Evolutionary conservation across 2,888 invertebrate genomes (phyloP).

Genomic region (Erpobdella octoculata): DNA sequence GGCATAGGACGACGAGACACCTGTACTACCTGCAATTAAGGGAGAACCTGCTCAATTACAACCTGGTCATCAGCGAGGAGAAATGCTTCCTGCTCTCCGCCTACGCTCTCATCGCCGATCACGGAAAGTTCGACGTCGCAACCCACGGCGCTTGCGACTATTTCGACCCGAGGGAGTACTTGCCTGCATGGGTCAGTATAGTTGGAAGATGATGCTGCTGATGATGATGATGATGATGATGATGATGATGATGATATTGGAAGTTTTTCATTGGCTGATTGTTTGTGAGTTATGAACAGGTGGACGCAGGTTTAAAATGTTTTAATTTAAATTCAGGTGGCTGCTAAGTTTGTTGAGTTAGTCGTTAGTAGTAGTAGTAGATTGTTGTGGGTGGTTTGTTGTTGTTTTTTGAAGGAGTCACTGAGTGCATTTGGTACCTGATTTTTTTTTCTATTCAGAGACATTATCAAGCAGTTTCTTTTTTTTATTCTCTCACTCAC

Average conservation of each 20-base stretch:
- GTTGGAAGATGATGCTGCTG: background rate
- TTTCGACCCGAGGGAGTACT: slow-evolving; percentile 4
- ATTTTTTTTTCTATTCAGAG: no score
- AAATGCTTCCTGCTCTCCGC: slow-evolving; percentile 70
- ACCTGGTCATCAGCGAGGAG: slow-evolving; percentile 54
- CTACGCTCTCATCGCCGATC: slow-evolving; percentile 82
- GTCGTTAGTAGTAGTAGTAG: no score
- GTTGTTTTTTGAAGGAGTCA: no score
- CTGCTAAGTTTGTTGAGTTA: no score
- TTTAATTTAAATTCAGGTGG: no score
- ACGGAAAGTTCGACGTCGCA: slow-evolving; percentile 65
- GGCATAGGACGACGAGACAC: slow-evolving; percentile 81
- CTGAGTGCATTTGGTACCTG: no score
- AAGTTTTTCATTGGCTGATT: background rate
- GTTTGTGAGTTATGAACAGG: no score
- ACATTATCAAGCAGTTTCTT: background rate
- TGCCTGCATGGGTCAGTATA: slow-evolving; percentile 10
- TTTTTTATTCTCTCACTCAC: background rate
- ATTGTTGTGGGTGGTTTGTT: no score
- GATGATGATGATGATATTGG: background rate
- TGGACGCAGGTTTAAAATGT: no score
- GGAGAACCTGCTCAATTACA: slow-evolving; percentile 64
- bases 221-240: background rate
- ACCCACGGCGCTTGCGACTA: background rate
- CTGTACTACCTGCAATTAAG: slow-evolving; percentile 90